Conservation (phyloP, 1,140 invertebrate species). For the Drosophila azteca region DNA sequence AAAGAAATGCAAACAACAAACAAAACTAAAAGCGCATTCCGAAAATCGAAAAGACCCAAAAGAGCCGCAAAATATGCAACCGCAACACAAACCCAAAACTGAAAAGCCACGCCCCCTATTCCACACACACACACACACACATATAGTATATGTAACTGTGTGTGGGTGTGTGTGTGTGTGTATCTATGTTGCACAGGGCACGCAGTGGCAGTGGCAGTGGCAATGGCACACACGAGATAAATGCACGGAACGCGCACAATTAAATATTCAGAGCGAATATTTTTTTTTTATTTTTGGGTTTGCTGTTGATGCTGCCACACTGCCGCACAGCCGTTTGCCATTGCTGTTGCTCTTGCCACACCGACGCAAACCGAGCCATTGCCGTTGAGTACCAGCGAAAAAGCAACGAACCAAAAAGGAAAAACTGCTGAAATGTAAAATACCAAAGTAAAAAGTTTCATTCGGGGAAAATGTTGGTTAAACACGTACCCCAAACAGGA, state of each 20-base stretch:
- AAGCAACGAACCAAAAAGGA: slow-evolving; percentile 40
- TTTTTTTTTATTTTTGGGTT: slow-evolving; percentile 24
- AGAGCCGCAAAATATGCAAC: slow-evolving; percentile 70
- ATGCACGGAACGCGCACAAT: slow-evolving; percentile 70
- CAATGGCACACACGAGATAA: slow-evolving; percentile 39
- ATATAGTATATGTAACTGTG: not conserved
- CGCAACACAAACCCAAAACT: slow-evolving; percentile 51
- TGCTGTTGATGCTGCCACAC: slow-evolving; percentile 7
- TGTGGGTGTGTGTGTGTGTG: not conserved
- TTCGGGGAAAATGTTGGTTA: slow-evolving; percentile 23
- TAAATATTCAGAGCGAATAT: slow-evolving; percentile 79
- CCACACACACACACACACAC: slow-evolving; percentile 5
- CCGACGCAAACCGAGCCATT: slow-evolving; percentile 6
- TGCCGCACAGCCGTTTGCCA: slow-evolving; percentile 20
- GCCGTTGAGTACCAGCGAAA: slow-evolving; percentile 35
- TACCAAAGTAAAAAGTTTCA: slow-evolving; percentile 50
- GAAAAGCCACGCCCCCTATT: slow-evolving; percentile 35
- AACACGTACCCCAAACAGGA: slow-evolving; percentile 23
- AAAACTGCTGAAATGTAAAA: slow-evolving; percentile 28
- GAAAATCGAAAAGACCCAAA: slow-evolving; percentile 72
- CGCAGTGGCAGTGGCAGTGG: slow-evolving; percentile 24
- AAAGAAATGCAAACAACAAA: slow-evolving; percentile 70
- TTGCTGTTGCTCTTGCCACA: slow-evolving; percentile 17
- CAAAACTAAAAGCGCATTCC: slow-evolving; percentile 74
- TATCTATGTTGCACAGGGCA: slow-evolving; percentile 1